Evolutionary conservation across 2,797 vertebrate genomes (phyloP).

Genomic region (Sebastes itinus): DNA sequence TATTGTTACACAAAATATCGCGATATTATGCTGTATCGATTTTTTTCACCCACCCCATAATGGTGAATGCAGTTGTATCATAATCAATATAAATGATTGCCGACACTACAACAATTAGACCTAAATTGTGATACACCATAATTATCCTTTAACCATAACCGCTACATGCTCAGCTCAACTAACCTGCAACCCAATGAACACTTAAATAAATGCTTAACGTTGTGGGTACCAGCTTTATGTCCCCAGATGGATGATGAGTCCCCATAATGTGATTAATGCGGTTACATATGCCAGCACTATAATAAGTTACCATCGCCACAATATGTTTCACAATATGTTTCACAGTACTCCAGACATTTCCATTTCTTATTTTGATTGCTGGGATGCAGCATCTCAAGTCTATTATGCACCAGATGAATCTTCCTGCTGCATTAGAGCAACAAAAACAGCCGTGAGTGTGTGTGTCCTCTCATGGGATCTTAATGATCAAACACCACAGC

Average conservation of each 20-base stretch:
- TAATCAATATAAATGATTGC: background rate
- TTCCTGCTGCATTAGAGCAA: slow-evolving; percentile 20
- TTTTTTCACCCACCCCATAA: rapidly evolving
- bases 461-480: slow-evolving; percentile 36
- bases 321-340: background rate
- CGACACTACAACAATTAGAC: background rate
- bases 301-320: background rate
- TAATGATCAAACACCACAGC: slow-evolving; percentile 63
- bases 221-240: background rate
- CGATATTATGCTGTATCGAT: rapidly evolving
- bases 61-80: background rate
- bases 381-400: background rate
- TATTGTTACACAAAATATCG: no score
- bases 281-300: background rate
- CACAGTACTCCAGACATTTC: background rate
- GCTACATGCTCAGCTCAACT: background rate
- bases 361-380: background rate
- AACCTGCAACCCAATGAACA: background rate
- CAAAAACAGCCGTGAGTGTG: slow-evolving; percentile 21
- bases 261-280: background rate
- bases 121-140: no score
- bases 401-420: slow-evolving; percentile 34
- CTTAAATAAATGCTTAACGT: background rate
- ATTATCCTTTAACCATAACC: no score
- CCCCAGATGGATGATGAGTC: background rate